Evolutionary conservation across 1,140 invertebrate species (phyloP), one percentile per base, ranked within the genome.

Genomic region (Drosophila setifemur): DNA sequence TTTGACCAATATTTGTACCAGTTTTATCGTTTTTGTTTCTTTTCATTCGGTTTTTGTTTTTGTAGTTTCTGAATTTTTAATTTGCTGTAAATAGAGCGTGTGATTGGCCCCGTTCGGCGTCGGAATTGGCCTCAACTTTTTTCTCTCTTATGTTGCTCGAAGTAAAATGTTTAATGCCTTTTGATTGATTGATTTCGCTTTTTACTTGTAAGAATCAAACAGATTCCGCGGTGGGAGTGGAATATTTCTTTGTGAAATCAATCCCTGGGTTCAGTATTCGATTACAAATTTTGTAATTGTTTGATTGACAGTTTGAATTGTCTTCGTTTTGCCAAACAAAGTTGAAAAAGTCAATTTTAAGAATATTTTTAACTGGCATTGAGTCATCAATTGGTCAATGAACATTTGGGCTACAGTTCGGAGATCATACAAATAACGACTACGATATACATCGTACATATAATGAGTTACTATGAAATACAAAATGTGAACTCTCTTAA

Each of bases 21-120:
- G 47, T 54, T 40, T 60, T 57, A 35, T 58, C 18, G 39, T 49
- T 79, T 63, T 37, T 70, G 68, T 85, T 85, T 71, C 78, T 75
- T 31, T 69, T 49, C 58, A 52, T 26, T 33, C 79, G 73, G 49
- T 45, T 67, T 55, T 58, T 67, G 68, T 60, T 78, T 70, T 57
- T 69, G 54, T 64, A 73, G 55, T 58, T 61, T 63, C 70, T 60
- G 31, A 75, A 74, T 71, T 68, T 76, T 83, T 73, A 82, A 77
- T 82, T 75, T 75, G 71, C 54, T 85, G 75, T 86, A 85, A 85
- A 85, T 85, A 86, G 79, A 85, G 79, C 79, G 79, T 85, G 79
- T 85, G 81, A 85, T 85, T 85, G 79, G 69, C 73, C 71, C 43
- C 71, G 61, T 21, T 31, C n/a, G 44, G 29, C 39, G 52, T 40